phyloP scores from a whole-genome alignment of 2,888 invertebrate species.

The Polymixis lichenea region DNA sequence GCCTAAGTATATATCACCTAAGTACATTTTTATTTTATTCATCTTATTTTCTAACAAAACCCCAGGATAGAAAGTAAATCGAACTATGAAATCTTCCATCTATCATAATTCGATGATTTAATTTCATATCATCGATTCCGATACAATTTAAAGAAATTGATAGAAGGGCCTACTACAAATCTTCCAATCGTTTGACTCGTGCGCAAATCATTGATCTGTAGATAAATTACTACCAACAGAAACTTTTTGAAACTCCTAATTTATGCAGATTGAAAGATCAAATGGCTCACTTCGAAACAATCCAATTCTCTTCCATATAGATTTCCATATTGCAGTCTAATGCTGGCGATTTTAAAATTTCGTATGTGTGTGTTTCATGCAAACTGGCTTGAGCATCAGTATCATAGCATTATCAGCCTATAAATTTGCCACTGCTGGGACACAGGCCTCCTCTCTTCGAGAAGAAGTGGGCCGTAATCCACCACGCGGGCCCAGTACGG shows the following conservation, averaged over 20 bases:
- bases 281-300: slow-evolving; percentile 38
- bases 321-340: slow-evolving; percentile 43
- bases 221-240: slow-evolving; percentile 16
- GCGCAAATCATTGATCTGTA: slow-evolving; percentile 19
- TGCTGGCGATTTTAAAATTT: background rate
- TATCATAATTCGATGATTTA: background rate
- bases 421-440: no score
- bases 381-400: background rate
- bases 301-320: slow-evolving; percentile 52
- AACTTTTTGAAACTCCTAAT: slow-evolving; percentile 42
- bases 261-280: slow-evolving; percentile 65
- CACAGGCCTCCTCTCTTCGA: no score
- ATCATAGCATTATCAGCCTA: no score
- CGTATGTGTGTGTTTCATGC: background rate
- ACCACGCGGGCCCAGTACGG: no score
- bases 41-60: background rate
- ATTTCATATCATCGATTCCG: background rate
- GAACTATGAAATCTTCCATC: background rate
- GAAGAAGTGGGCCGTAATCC: no score
- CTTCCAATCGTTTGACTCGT: background rate
- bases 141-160: slow-evolving; percentile 6
- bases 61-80: background rate
- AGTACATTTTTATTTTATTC: no score
- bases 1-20: background rate
- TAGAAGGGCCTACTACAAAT: background rate